phyloP scores from a whole-genome alignment of 2,797 vertebrate species.

The Garrulus glandarius region DNA sequence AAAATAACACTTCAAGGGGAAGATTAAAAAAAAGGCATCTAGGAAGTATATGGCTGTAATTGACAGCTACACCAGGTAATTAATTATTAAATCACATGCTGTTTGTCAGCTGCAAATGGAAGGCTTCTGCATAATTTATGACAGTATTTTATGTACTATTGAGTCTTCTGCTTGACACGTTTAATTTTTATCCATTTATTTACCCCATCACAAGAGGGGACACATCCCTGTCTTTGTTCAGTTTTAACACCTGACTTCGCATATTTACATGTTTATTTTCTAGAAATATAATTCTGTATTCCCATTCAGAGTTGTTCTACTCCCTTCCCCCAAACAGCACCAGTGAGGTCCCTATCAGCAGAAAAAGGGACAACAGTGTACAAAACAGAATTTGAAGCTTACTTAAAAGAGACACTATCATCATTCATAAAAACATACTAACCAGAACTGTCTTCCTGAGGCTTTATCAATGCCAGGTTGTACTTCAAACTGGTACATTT shows the following conservation, averaged over 20 bases:
- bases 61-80: neutral
- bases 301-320: neutral
- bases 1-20: neutral
- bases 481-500: neutral
- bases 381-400: neutral
- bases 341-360: neutral
- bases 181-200: neutral
- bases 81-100: constrained; percentile 56
- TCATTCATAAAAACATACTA: neutral
- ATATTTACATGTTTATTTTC: neutral
- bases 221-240: neutral
- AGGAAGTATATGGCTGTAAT: neutral
- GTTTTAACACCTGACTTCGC: neutral
- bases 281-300: neutral
- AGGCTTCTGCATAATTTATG: constrained; percentile 39
- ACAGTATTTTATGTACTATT: neutral
- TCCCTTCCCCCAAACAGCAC: neutral
- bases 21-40: neutral
- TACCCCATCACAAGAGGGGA: neutral
- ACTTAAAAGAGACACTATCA: neutral
- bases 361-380: neutral
- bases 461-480: neutral
- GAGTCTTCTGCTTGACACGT: neutral
- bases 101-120: constrained; percentile 30
- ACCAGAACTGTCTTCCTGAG: neutral